phyloP scores from a whole-genome alignment of 2,797 vertebrate species.

The Hapalemur alaotrensis region DNA sequence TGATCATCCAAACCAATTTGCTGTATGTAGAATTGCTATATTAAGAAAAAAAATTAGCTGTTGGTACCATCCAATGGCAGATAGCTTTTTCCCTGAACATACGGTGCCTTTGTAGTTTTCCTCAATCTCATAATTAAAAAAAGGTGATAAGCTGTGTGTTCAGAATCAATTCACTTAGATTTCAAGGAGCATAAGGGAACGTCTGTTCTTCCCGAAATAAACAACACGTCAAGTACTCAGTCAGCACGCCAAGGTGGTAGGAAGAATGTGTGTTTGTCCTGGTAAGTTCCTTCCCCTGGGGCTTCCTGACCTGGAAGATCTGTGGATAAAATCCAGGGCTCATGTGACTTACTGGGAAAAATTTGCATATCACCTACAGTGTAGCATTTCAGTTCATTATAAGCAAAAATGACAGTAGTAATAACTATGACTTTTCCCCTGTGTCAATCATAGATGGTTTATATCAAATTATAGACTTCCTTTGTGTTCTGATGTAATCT shows the following conservation, averaged over 20 bases:
- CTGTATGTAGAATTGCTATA: neutral
- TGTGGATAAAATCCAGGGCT: neutral
- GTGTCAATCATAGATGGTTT: neutral
- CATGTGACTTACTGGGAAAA: neutral
- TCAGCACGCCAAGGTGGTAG: neutral
- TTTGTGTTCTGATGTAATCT: neutral
- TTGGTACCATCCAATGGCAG: constrained; percentile 40
- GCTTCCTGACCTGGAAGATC: neutral
- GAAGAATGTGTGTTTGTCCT: neutral
- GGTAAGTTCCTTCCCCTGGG: neutral
- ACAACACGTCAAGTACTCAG: neutral
- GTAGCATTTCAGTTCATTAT: neutral
- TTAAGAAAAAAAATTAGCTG: constrained; percentile 43
- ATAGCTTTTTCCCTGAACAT: neutral
- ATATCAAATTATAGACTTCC: neutral
- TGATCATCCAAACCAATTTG: constrained; percentile 51
- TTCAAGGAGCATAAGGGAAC: neutral
- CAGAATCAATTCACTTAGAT: constrained; percentile 44
- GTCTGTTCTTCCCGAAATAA: constrained; percentile 17
- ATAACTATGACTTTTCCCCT: neutral
- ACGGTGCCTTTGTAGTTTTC: constrained; percentile 10
- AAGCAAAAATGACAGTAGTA: neutral
- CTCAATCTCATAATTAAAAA: constrained; percentile 27
- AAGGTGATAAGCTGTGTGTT: constrained; percentile 50
- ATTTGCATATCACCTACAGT: neutral